Base-by-base conservation (phyloP, 2,797 vertebrate species). In the Acipenser transmontanus region DNA sequence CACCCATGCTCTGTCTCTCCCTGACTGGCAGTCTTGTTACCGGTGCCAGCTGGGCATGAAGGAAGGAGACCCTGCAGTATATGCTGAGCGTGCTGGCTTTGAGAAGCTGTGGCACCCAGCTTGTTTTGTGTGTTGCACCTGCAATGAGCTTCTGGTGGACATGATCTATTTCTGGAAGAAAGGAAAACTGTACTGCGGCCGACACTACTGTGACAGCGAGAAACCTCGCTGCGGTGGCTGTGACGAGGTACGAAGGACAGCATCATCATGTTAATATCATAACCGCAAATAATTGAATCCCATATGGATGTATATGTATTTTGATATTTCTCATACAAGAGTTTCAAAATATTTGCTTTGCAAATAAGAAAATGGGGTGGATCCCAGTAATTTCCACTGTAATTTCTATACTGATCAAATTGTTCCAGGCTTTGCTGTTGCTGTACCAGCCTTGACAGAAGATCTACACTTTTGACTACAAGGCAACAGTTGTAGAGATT, bases 141-240 rank as follows among this genome's bases (percentile, higher is more conserved):
- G 97, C 66, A 50, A 17, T 0, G 96, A 99, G 54, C 92, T 99
- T 63, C 91, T 99, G 54, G 97, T 99, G 4, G 97, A 99, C 82
- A 95, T 99, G 95, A 99, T 99, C 81, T 99, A 99, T 81, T 99
- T 99, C 88, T 98, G 91, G 92, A 99, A 99, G 86, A 97, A 93
- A 59, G 94, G 88, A 9, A 92, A 92, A 73, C 86, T 99, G 4
- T 99, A 89, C 81, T 99, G 97, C 47, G 97, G 97, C 61, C 93
- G 97, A 13, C 97, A 99, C 79, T 99, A 99, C 0, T 97, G 97
- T 63, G 97, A 99, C 79, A 99, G 95, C 0, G 97, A 99, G 87
- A 98, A 95, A 77, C 97, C 97, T 0, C 94, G 97, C 2, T 99
- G 97, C 56, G 91, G 80, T 54, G 97, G 97, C 63, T 99, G 97